Base-by-base conservation (phyloP, 2,113 vertebrate species). In the Pogona vitticeps region DNA sequence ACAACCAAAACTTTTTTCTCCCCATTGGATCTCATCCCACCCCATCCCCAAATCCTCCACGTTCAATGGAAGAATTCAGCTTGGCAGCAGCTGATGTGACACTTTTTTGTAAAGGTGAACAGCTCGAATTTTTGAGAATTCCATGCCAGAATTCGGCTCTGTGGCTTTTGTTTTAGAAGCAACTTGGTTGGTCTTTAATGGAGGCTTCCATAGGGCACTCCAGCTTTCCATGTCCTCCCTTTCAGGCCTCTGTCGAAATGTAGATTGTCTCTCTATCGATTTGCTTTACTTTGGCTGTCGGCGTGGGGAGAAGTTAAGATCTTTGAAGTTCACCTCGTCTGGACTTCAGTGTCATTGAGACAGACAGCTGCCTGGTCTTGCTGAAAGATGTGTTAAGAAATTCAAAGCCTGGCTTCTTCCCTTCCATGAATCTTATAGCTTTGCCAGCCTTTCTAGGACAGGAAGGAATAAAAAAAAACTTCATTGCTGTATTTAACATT, bases 81-180 rank as follows among this genome's bases (percentile, higher is more conserved):
- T 17, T 86, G 81, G 40, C 7, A 15, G 56, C n/a, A 40, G 9
- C 1, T 1, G 28, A 83, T 0, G 0, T 0, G 58, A 14, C 28
- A 28, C 3, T 2, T 67, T n/a, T 58, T 52, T 23, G 52, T 71
- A 56, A 68, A 46, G 8, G 36, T n/a, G 56, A 75, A 75, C 15
- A n/a, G 14, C 77, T 82, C 67, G 89, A 88, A 72, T 4, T 23
- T 76, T 72, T 87, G 46, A 88, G 28, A 89, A 14, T 59, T 84
- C 36, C 61, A 26, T 1, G 0, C 36, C 75, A 38, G 6, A 71
- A 21, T 73, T 23, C 87, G 52, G 10, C n/a, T n/a, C 7, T 77
- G 6, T 36, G 6, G 31, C 8, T 31, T 9, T 12, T 12, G 28
- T 31, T 68, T 6, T 68, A 23, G 6, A 3, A 6, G 3, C 23